Evolutionary conservation across 2,888 invertebrate species (phyloP), one percentile per base, ranked within the genome.

Genomic region (Thecophora atra): DNA sequence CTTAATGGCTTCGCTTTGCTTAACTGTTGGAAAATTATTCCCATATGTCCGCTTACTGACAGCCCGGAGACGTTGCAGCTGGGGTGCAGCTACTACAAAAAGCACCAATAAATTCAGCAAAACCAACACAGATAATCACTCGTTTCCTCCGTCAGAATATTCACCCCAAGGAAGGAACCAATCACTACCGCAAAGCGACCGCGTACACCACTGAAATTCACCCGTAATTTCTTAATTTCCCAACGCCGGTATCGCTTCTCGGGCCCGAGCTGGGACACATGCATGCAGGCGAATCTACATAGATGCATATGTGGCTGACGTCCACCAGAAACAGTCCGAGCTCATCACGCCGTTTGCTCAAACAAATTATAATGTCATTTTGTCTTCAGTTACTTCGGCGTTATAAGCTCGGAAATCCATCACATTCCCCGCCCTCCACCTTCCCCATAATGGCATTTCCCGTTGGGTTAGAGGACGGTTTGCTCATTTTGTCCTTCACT

Each of bases 361-460:
- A 79, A 83, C 82, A 82, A 83, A 83, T 83, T 83, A 83, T 83
- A 83, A 81, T 83, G 83, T 82, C 84, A 84, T 83, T 83, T 82
- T 80, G 17, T 47, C 47, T 2, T 47, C 47, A 47, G 47, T n/a
- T 47, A 15, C 47, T 5, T n/a, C 1, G 17, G n/a, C n/a, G n/a
- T n/a, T 47, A 47, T 17, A 47, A 17, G 5, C 47, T 47, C 6
- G 47, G 17, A 44, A 13, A 74, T 30, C 17, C 30, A n/a, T n/a
- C 11, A 68, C 52, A 64, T 69, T 37, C 65, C 51, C 63, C 67
- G 72, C 54, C 54, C 37, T 70, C 62, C 44, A 58, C 71, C 68
- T 13, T 15, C 56, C 30, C 24, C 30, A 51, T 17, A 60, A 56
- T 51, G n/a, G 13, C 13, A 4, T 15, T 30, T 6, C 37, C 37